Evolutionary conservation across 2,113 vertebrate genomes (phyloP).

Genomic region (Oreochromis tanganicae): DNA sequence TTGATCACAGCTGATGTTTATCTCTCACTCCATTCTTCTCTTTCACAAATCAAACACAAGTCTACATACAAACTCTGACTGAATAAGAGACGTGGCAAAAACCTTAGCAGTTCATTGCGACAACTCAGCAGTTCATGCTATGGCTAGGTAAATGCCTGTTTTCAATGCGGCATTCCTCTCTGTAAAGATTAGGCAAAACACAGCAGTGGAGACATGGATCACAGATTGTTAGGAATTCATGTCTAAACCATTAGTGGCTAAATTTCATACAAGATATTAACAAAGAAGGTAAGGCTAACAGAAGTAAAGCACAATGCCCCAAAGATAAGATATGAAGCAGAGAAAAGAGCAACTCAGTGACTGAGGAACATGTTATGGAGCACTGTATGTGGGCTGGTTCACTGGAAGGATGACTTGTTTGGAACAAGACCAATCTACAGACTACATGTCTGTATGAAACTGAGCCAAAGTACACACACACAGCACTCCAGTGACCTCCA

Average conservation of each 20-base stretch:
- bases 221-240: constrained; percentile 24
- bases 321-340: not conserved
- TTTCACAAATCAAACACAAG: constrained; percentile 18
- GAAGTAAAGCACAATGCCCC: not conserved
- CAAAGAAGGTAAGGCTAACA: not conserved
- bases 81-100: not conserved
- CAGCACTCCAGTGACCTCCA: constrained; percentile 4
- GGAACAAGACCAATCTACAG: constrained; percentile 35
- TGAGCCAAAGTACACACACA: constrained; percentile 27
- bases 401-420: constrained; percentile 31
- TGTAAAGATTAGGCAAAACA: constrained; percentile 37
- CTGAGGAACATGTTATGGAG: constrained; percentile 9
- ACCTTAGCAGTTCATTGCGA: not conserved
- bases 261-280: constrained; percentile 10
- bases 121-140: not conserved
- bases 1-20: constrained; percentile 30
- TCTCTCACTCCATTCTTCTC: not conserved
- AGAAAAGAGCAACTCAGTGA: constrained; percentile 6
- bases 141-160: not conserved
- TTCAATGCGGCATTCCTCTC: not conserved
- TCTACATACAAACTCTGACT: not conserved
- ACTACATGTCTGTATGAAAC: constrained; percentile 24
- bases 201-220: constrained; percentile 22
- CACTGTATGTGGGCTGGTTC: constrained; percentile 16
- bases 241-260: constrained; percentile 12